Percentiles rank a stretch among this genome's conserved stretches.
Conservation (phyloP, 2,797 vertebrate species). For the Spatula clypeata region DNA sequence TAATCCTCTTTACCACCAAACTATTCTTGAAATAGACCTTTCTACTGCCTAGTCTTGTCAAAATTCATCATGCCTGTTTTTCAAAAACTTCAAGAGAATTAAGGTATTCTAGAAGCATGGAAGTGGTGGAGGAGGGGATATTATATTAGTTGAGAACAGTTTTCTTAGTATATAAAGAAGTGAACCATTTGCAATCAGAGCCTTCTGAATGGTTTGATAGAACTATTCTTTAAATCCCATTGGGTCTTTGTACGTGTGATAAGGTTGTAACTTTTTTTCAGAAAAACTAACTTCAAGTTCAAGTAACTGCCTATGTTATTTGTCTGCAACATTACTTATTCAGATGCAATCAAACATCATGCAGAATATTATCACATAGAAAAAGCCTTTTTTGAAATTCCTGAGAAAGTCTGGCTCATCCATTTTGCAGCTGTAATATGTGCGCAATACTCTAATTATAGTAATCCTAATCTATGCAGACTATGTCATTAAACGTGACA, state of each 20-base stretch:
- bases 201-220: conserved; percentile 22
- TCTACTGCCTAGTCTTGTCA: conserved; percentile 3
- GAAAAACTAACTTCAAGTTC: conserved; percentile 33
- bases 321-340: conserved; percentile 59
- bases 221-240: conserved; percentile 14
- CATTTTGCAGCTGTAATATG: conserved; percentile 59
- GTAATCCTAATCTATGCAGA: conserved; percentile 63
- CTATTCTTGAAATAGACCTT: conserved; percentile 11
- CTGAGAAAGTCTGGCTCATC: conserved; percentile 41
- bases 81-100: conserved; percentile 28
- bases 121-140: not conserved
- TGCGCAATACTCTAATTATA: conserved; percentile 61
- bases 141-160: not conserved
- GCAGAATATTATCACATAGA: conserved; percentile 50
- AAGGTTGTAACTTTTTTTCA: conserved; percentile 16
- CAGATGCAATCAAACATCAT: conserved; percentile 71
- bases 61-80: conserved; percentile 5
- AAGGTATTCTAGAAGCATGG: not conserved
- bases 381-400: conserved; percentile 40
- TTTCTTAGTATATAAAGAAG: not conserved
- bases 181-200: conserved; percentile 21
- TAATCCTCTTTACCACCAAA: conserved; percentile 46
- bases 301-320: conserved; percentile 33
- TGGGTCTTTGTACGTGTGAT: not conserved
- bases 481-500: conserved; percentile 56